These are phyloP conservation scores for Collichthys lucidus DNA, from an alignment of 2,113 vertebrate species.

Conservation along the genomic window DNA sequence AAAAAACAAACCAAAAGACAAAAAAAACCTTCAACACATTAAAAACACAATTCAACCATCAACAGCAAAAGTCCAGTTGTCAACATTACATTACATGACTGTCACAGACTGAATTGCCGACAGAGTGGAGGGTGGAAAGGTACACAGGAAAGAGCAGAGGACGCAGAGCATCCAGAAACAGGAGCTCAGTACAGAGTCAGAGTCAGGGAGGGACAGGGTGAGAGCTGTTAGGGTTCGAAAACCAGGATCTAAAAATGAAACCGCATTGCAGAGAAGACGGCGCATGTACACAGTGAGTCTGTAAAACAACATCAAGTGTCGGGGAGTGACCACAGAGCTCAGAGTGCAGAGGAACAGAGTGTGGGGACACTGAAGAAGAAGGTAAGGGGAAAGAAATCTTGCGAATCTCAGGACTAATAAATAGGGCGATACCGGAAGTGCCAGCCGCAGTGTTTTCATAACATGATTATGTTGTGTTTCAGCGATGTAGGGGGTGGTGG, in stretches of 20 bases:
- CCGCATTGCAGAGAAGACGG: conserved; percentile 47
- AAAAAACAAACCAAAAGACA: conserved; percentile 60
- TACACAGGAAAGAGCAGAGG: conserved; percentile 47
- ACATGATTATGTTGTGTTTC: conserved; percentile 74
- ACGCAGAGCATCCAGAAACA: conserved; percentile 49
- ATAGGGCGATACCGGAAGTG: conserved; percentile 65
- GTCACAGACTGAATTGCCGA: conserved; percentile 65
- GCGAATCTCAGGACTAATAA: conserved; percentile 73
- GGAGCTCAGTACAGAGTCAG: conserved; percentile 45
- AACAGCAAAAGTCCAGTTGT: conserved; percentile 81
- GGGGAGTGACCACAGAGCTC: conserved; percentile 55
- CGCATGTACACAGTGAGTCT: conserved; percentile 56
- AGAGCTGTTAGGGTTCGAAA: conserved; percentile 12
- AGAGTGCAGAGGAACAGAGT: conserved; percentile 54
- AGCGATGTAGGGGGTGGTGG: conserved; percentile 19
- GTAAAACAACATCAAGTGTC: conserved; percentile 60
- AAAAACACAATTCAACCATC: conserved; percentile 78
- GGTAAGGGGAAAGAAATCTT: conserved; percentile 52
- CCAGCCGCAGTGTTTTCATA: conserved; percentile 72
- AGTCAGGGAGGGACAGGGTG: conserved; percentile 23
- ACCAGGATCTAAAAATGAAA: conserved; percentile 54
- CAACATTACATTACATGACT: conserved; percentile 68
- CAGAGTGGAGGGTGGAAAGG: conserved; percentile 44
- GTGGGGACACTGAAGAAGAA: conserved; percentile 27
- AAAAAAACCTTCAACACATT: conserved; percentile 63